A percentile compares a stretch with the other conserved stretches of the same genome.
These are phyloP conservation scores for Oasisia sp. DNA, from an alignment of 2,888 invertebrate genomes.

Conservation along the genomic window DNA sequence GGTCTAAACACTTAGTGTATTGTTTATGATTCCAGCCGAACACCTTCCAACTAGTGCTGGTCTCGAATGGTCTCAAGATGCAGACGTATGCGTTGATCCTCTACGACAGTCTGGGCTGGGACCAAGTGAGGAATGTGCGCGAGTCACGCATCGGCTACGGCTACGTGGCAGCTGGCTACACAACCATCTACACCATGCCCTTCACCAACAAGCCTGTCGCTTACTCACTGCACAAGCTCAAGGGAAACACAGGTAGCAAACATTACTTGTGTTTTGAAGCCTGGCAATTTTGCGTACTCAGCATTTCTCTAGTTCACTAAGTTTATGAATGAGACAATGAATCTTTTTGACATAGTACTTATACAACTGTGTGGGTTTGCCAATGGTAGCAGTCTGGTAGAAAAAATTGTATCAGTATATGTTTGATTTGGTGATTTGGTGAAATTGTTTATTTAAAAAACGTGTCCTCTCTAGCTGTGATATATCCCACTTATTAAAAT, in stretches of 20 bases:
- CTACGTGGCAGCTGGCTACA: not conserved
- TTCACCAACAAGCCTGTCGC: conserved; percentile 24
- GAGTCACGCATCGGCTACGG: not conserved
- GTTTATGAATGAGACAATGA: too few species aligned
- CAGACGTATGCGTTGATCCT: conserved; percentile 21
- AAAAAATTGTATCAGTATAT: too few species aligned
- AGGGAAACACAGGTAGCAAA: conserved; percentile 26
- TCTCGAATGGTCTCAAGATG: conserved; percentile 24
- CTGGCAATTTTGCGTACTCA: not conserved
- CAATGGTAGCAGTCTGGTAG: too few species aligned
- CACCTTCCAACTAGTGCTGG: conserved; percentile 32
- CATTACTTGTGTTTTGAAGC: not conserved
- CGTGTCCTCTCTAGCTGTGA: too few species aligned
- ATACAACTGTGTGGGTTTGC: too few species aligned
- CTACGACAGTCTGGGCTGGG: conserved; percentile 28
- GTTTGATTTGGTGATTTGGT: too few species aligned
- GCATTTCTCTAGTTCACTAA: too few species aligned
- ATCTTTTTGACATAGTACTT: too few species aligned
- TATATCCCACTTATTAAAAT: too few species aligned
- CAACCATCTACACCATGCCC: conserved; percentile 7
- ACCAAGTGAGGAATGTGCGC: not conserved
- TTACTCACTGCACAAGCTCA: not conserved
- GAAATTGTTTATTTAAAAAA: too few species aligned
- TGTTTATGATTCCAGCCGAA: conserved; percentile 20
- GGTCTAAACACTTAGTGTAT: not conserved